Base-by-base conservation (phyloP, 2,113 vertebrate species). In the Nothocercus nigrocapillus region DNA sequence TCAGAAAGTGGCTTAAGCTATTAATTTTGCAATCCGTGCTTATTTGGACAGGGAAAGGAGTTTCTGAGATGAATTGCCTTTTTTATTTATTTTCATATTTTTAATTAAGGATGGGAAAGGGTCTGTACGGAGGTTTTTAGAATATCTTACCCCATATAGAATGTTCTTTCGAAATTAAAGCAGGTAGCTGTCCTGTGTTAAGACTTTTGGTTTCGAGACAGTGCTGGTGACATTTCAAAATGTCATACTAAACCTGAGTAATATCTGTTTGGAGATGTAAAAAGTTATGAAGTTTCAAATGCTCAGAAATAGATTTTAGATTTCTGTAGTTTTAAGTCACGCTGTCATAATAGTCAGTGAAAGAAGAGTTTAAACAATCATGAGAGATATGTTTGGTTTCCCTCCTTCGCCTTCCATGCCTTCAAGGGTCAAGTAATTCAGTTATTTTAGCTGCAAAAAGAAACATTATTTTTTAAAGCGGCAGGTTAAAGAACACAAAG, bases 191-290 rank as follows among this genome's bases (percentile, higher is more conserved):
- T 81, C 92, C 36, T 64, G 27, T 8, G 0, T 92, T 86, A 79
- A 79, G 86, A 79, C 16, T 42, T 73, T 47, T 93, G 61, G 15
- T 88, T 95, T 90, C 85, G 66, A 96, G 66, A 75, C 40, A 22
- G 32, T 8, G 32, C 7, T 58, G 58, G 69, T 96, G 95, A 92
- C 88, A 96, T 96, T 95, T 95, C 5, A n/a, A 97, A 96, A 94
- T 95, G 93, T 93, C 93, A 91, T 36, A 13, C 53, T 86, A 45
- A 94, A 81, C 58, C 88, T 95, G 87, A 95, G 70, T 92, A 95
- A 92, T 96, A 86, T 61, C 66, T 90, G 68, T 74, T 88, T 40
- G 75, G 82, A 89, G 63, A 73, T 54, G 72, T 78, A 49, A 49
- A 73, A 75, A 73, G 34, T 94, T 15, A 38, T 61, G 36, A 88